Evolutionary conservation across 2,797 vertebrate genomes (phyloP).

Genomic region (Lepidocolaptes lacrymiger): DNA sequence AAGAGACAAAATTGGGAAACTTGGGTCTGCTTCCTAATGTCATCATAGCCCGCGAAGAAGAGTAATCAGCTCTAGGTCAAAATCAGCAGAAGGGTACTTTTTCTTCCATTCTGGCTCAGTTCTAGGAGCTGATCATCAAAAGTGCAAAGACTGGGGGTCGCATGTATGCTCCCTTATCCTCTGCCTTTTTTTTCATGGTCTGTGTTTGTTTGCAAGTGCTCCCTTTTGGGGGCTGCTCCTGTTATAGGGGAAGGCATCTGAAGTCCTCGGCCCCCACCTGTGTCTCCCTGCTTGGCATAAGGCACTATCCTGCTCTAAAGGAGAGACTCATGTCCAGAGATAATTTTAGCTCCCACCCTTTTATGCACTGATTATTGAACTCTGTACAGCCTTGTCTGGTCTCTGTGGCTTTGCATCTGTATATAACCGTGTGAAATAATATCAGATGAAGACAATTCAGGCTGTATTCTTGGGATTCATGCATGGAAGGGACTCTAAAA

Average conservation of each 20-base stretch:
- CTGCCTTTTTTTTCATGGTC: neutral
- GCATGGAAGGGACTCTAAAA: neutral
- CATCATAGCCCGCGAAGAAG: neutral
- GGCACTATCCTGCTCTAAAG: neutral
- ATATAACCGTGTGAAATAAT: neutral
- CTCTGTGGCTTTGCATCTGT: neutral
- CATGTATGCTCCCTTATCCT: neutral
- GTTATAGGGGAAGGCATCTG: neutral
- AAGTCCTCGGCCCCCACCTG: fast-evolving
- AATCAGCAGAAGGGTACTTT: neutral
- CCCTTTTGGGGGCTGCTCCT: neutral
- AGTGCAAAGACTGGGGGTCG: neutral
- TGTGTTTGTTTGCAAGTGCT: neutral
- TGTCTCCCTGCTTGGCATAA: neutral
- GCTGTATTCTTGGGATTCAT: neutral
- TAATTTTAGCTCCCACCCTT: neutral
- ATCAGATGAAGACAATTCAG: neutral
- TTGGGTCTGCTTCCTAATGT: neutral
- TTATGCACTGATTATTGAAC: neutral
- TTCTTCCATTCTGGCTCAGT: neutral
- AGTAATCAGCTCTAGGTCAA: neutral
- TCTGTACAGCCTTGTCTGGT: neutral
- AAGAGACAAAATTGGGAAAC: neutral
- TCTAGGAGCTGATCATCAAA: neutral
- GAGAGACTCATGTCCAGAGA: neutral